Evolutionary conservation across 2,888 invertebrate genomes (phyloP).

Genomic region (Rotaria macrura): DNA sequence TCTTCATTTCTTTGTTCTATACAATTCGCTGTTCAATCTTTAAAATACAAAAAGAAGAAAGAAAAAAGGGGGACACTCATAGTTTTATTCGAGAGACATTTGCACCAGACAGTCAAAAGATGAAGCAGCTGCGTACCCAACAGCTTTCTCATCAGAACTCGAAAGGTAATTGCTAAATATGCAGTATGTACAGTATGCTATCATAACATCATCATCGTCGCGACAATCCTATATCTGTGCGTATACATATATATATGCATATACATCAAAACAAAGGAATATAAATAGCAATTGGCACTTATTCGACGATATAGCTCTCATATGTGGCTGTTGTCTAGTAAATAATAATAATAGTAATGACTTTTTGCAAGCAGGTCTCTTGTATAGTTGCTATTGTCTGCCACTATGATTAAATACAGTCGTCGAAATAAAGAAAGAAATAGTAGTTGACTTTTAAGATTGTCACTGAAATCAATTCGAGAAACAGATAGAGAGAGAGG

Average conservation of each 20-base stretch:
- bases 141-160: neutral
- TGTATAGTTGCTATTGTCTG: neutral
- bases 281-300: neutral
- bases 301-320: neutral
- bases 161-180: neutral
- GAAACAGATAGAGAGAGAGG: neutral
- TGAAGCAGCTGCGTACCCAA: neutral
- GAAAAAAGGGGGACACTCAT: neutral
- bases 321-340: neutral
- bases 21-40: neutral
- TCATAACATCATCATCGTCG: neutral
- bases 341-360: neutral
- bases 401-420: neutral
- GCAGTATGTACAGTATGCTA: neutral
- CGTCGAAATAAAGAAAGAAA: neutral
- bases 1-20: neutral
- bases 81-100: neutral
- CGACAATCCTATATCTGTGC: neutral
- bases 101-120: neutral
- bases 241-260: neutral
- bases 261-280: neutral
- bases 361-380: neutral
- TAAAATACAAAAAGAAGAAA: neutral
- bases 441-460: neutral
- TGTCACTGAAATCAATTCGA: neutral